These are phyloP conservation scores for Serilophus lunatus DNA, from an alignment of 2,113 vertebrate species.

Conservation along the genomic window DNA sequence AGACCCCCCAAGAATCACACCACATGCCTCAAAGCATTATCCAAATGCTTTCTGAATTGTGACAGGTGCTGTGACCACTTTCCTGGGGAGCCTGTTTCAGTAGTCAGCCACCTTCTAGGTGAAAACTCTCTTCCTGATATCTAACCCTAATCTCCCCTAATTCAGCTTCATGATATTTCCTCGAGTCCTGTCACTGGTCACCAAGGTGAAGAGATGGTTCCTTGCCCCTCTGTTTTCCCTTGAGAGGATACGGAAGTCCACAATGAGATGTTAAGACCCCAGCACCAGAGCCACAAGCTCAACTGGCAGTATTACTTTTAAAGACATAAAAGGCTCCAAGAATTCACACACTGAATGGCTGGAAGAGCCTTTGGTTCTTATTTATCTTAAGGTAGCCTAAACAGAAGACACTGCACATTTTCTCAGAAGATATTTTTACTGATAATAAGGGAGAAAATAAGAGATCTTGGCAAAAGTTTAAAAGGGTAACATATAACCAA, in stretches of 20 bases:
- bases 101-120: fast-evolving
- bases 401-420: no score
- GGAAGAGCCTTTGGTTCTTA: no score
- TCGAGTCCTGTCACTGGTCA: fast-evolving
- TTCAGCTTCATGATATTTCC: fast-evolving
- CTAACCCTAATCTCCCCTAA: neutral
- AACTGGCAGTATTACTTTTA: no score
- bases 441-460: no score
- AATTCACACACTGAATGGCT: no score
- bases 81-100: neutral
- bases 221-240: neutral
- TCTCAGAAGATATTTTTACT: no score
- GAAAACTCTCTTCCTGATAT: neutral
- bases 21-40: neutral
- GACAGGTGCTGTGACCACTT: neutral
- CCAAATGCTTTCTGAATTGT: neutral
- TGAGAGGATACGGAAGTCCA: neutral
- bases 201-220: fast-evolving
- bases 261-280: neutral
- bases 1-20: neutral
- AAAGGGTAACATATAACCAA: no score
- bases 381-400: no score
- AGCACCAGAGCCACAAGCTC: no score
- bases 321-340: no score
- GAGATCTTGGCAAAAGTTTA: no score